Evolutionary conservation across 2,113 vertebrate species (phyloP).

Genomic region (Lycaon pictus): DNA sequence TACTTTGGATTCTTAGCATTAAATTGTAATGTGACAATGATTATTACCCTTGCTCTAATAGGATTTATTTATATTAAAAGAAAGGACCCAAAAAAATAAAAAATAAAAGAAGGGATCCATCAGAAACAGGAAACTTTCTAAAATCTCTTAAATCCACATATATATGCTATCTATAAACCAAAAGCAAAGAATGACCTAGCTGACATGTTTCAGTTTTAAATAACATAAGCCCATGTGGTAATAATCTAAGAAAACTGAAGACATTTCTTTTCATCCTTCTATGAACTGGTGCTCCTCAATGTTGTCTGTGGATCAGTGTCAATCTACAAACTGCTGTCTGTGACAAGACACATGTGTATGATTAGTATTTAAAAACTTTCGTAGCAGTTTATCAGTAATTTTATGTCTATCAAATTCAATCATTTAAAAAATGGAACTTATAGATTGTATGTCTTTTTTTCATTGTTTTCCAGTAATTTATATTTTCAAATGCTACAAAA

Average conservation of each 20-base stretch:
- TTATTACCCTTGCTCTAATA: constrained; percentile 14
- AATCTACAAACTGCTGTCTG: background rate
- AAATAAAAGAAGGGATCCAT: background rate
- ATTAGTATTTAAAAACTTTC: background rate
- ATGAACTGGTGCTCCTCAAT: background rate
- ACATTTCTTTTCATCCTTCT: constrained; percentile 24
- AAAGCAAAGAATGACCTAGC: background rate
- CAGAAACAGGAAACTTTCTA: constrained; percentile 28
- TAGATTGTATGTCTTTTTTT: constrained; percentile 20
- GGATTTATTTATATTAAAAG: constrained; percentile 3
- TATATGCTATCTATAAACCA: background rate
- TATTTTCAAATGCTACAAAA: constrained; percentile 27
- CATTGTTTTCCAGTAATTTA: constrained; percentile 47
- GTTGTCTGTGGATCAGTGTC: background rate
- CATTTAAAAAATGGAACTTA: background rate
- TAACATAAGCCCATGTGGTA: constrained; percentile 29
- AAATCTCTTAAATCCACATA: constrained; percentile 49
- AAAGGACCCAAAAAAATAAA: background rate
- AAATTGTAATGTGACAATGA: background rate
- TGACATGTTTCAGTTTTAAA: constrained; percentile 44
- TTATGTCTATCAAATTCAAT: constrained; percentile 14
- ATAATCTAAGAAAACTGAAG: constrained; percentile 49
- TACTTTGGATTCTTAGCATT: constrained; percentile 42
- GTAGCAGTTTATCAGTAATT: background rate
- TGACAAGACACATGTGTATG: background rate